These are phyloP conservation scores for Lagorchestes hirsutus DNA, from an alignment of 2,797 vertebrate species.

Conservation along the genomic window DNA sequence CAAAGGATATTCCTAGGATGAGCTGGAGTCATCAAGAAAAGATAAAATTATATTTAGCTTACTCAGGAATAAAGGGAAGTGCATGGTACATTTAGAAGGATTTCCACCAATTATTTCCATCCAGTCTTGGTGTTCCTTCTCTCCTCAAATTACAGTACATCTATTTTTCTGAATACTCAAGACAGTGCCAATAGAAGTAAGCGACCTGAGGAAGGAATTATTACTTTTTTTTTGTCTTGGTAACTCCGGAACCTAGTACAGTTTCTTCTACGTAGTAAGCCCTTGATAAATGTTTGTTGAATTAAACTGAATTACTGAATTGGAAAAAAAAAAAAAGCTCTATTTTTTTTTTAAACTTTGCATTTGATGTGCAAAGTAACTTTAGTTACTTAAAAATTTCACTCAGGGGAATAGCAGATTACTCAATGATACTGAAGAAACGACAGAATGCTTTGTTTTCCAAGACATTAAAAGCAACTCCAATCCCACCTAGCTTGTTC, in stretches of 20 bases:
- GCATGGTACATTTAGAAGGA: neutral
- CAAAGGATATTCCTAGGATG: neutral
- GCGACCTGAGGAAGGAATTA: neutral
- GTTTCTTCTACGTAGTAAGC: neutral
- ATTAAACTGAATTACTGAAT: neutral
- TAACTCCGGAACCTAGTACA: neutral
- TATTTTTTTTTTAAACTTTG: neutral
- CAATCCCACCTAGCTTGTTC: conserved; percentile 16
- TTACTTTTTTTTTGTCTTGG: neutral
- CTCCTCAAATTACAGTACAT: neutral
- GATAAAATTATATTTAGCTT: neutral
- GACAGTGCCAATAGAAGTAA: neutral
- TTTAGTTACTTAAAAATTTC: neutral
- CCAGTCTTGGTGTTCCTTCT: neutral
- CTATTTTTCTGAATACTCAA: neutral
- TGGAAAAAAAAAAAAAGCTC: neutral
- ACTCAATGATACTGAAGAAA: neutral
- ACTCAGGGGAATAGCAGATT: neutral
- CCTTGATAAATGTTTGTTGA: neutral
- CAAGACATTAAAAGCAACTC: conserved; percentile 1
- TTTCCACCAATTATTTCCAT: neutral
- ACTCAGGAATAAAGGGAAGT: neutral
- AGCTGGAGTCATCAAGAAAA: neutral
- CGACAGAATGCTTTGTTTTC: conserved; percentile 17
- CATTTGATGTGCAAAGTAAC: neutral